A percentile compares a stretch with the other conserved stretches of the same genome.
Evolutionary conservation across 2,113 vertebrate species (phyloP).

Genomic region (Felis chaus): DNA sequence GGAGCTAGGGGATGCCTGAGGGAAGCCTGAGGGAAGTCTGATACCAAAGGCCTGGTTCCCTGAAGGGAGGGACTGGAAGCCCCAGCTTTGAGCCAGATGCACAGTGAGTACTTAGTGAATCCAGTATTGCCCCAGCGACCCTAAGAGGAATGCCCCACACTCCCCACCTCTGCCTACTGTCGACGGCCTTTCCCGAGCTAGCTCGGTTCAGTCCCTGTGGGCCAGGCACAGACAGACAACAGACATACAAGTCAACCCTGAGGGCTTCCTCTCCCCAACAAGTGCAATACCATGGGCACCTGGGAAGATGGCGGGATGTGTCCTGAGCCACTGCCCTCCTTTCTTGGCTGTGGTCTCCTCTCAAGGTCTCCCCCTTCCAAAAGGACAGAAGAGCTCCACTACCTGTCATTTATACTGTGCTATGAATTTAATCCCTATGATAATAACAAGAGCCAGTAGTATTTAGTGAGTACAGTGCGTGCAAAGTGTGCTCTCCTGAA

Average conservation of each 20-base stretch:
- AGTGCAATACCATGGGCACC: background rate
- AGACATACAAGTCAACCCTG: background rate
- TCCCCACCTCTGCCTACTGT: background rate
- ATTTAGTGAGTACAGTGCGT: fast-evolving
- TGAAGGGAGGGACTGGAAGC: background rate
- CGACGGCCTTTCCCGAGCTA: fast-evolving
- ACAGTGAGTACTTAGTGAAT: background rate
- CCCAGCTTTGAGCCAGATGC: background rate
- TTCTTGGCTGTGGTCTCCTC: background rate
- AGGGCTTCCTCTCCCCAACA: no score
- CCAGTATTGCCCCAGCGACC: fast-evolving
- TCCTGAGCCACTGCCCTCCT: no score
- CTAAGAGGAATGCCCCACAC: background rate
- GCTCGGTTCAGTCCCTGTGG: no score
- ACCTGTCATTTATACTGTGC: fast-evolving
- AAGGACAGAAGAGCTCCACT: background rate
- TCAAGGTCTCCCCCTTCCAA: background rate
- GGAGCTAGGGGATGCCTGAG: background rate
- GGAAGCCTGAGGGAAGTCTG: background rate
- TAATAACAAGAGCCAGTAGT: background rate
- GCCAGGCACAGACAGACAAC: background rate
- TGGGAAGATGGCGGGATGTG: background rate
- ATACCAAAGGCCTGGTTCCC: background rate
- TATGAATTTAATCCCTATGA: background rate
- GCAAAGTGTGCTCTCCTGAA: fast-evolving